Percentiles rank a stretch among this genome's conserved stretches.
These are phyloP conservation scores for Embidobia sp. DNA, from an alignment of 2,888 invertebrate species.

Conservation along the genomic window DNA sequence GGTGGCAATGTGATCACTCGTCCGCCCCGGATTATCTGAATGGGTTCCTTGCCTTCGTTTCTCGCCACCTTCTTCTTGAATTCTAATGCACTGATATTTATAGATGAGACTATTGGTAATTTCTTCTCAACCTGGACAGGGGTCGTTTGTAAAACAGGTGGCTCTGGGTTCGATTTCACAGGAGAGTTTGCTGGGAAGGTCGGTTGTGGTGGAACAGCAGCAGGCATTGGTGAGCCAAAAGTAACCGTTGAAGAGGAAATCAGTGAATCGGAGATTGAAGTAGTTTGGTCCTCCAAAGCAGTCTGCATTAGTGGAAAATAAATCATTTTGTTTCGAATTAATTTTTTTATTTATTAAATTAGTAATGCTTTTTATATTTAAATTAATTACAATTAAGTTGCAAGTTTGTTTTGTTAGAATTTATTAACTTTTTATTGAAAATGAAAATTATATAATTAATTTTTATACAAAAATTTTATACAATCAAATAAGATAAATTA, in stretches of 20 bases:
- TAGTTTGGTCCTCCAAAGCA: slow-evolving; percentile 62
- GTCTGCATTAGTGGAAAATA: slow-evolving; percentile 65
- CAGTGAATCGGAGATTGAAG: slow-evolving; percentile 61
- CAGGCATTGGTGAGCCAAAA: slow-evolving; percentile 15
- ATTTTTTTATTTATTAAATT: not conserved
- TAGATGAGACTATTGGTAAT: not conserved
- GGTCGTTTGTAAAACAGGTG: not conserved
- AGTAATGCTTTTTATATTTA: no score
- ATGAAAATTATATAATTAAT: no score
- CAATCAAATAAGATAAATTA: no score
- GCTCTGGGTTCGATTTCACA: not conserved
- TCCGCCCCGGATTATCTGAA: slow-evolving; percentile 89
- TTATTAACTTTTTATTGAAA: no score
- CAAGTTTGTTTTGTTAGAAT: no score
- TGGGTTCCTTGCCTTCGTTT: slow-evolving; percentile 83
- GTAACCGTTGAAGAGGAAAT: slow-evolving; percentile 64
- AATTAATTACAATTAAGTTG: no score
- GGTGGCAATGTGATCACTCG: slow-evolving; percentile 90
- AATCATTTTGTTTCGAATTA: no score
- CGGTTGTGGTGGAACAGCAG: slow-evolving; percentile 3
- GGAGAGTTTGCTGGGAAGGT: not conserved
- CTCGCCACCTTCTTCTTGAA: slow-evolving; percentile 73
- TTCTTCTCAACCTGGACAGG: not conserved
- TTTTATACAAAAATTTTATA: no score
- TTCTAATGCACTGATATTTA: slow-evolving; percentile 1